These are phyloP conservation scores for Sorex fumeus DNA, from an alignment of 2,113 vertebrate genomes.

Conservation along the genomic window DNA sequence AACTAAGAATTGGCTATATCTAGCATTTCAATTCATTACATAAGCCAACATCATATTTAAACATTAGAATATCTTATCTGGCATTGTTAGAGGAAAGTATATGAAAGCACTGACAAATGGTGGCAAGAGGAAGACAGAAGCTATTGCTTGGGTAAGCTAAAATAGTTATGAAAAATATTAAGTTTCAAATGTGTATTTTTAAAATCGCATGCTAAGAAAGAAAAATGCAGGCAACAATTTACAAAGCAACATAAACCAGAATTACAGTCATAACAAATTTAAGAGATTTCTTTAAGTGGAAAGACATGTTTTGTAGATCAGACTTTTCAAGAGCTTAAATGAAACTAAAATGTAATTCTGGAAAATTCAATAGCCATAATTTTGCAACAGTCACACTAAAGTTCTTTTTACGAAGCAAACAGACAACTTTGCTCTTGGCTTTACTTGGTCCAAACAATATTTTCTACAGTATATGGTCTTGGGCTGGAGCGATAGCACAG, in stretches of 20 bases:
- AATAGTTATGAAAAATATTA: slow-evolving; percentile 28
- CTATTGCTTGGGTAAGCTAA: not conserved
- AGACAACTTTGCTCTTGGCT: not conserved
- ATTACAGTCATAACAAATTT: slow-evolving; percentile 24
- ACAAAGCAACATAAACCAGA: not conserved
- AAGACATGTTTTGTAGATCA: not conserved
- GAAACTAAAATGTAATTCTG: slow-evolving; percentile 51
- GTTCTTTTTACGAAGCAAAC: slow-evolving; percentile 24
- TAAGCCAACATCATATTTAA: slow-evolving; percentile 6
- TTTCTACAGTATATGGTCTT: not conserved
- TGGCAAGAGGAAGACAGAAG: not conserved
- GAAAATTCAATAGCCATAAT: slow-evolving; percentile 46
- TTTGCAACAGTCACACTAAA: slow-evolving; percentile 30
- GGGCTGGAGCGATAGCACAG: too few species aligned
- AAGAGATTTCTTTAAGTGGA: slow-evolving; percentile 47
- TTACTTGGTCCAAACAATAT: slow-evolving; percentile 42
- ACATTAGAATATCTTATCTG: not conserved
- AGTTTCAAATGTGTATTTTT: slow-evolving; percentile 27
- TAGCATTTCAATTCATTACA: not conserved
- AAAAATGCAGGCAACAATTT: slow-evolving; percentile 7
- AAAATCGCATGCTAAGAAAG: slow-evolving; percentile 5
- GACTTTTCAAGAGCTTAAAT: slow-evolving; percentile 34
- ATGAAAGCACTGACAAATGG: not conserved
- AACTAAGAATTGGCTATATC: not conserved
- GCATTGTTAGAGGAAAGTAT: not conserved